Evolutionary conservation across 1,140 invertebrate genomes (phyloP), one percentile per base, ranked within the genome.

Genomic region (Orius insidiosus): DNA sequence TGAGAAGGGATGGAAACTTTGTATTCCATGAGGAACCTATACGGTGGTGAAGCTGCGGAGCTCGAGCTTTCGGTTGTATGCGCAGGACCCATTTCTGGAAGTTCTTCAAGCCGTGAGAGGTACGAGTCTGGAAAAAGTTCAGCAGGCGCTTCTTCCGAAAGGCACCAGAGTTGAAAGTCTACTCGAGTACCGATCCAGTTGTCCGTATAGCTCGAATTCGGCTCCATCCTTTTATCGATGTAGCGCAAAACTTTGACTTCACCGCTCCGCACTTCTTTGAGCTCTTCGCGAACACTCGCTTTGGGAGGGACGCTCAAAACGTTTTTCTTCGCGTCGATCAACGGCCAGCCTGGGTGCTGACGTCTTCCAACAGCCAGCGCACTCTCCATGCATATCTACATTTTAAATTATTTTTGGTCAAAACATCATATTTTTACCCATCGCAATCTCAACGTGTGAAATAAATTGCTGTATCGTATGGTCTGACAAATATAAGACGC

Each of bases 41-140:
- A 24, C 3, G 24, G 24, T 4, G 7, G 24, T 7, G 3, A 7
- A 24, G 24, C 3, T 3, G 24, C 24, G 3, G 24, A 24, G 24
- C 24, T 24, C 3, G 24, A 24, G 7, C 24, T 24, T 24, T 24
- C 24, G 24, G 3, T 24, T 7, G 24, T 24, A 24, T 24, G 24
- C 3, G 7, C 24, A 7, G 24, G 24, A 4, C 24, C 24, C 24
- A 24, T 24, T 24, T 24, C 65, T 60, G 13, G 62, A 64, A 10
- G 60, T 63, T 13, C 61, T 63, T 5, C 65, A 66, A 8, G 58
- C 60, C 58, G 63, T 65, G 43, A 18, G 30, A 11, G 19, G 32
- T 30, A 34, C 18, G n/a, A 15, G 3, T 46, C n/a, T 2, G 32
- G 31, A n/a, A 46, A 16, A 30, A 37, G 19, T 2, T 46, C 35